Base-by-base conservation (phyloP, 2,113 vertebrate species). In the Marcusenius ussheri region DNA sequence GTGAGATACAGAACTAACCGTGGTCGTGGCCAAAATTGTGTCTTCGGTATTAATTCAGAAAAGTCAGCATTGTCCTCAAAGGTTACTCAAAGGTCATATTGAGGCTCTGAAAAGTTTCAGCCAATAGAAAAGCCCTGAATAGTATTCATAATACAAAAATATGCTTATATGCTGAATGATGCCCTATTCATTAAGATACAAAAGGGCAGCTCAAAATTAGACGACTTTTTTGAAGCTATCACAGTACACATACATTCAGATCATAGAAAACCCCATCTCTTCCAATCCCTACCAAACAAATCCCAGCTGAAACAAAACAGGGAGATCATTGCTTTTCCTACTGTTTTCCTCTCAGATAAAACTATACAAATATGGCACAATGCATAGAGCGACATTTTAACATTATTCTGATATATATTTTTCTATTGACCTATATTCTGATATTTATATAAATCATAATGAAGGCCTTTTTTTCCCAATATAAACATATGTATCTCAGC, bases 61-160 rank as follows among this genome's bases (percentile, higher is more conserved):
- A 83, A 90, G 51, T 21, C 27, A 24, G 7, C 45, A 39, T 56
- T 51, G 8, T 42, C 13, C 27, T 45, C 5, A n/a, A 85, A 5
- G 24, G 83, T 87, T 45, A 90, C 5, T 45, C 42, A 31, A 84
- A 90, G 85, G 85, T 90, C 85, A 88, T 50, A 39, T n/a, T 15
- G 15, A 17, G 1, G 11, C 3, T 50, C 10, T 46, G 21, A 42
- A 80, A 80, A 80, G 35, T 49, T 47, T 88, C 62, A 19, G 51
- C 24, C 31, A 66, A 62, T 3, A 46, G 53, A 85, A 31, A 87
- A 56, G 7, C n/a, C 35, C 11, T 39, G 19, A 87, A 47, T 85
- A 85, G 42, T 85, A 27, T 49, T 85, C 13, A 85, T 49, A n/a
- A 9, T 27, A 45, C 5, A 80, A 42, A 62, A 66, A 66, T 66